A percentile compares a stretch with the other conserved stretches of the same genome.
phyloP scores from a whole-genome alignment of 2,797 vertebrate species.

The Microcaecilia unicolor region DNA sequence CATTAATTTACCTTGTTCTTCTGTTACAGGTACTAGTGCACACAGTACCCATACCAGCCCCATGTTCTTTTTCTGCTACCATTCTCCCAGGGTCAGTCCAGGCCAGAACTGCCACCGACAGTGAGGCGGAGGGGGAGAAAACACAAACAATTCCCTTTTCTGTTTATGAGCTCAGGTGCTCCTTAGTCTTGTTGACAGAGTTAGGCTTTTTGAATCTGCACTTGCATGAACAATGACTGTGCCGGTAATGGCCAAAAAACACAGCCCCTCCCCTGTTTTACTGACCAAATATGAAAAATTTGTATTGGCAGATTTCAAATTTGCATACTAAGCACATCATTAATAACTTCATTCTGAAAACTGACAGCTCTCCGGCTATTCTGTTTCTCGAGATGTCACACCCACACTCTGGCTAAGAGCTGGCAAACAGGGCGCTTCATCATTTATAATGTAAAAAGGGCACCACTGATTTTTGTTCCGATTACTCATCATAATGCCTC shows the following conservation, averaged over 20 bases:
- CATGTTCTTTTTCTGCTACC: too few species aligned
- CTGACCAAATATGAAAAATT: constrained; percentile 9
- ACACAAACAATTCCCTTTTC: neutral
- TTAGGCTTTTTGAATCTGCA: neutral
- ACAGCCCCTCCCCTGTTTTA: neutral
- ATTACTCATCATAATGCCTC: constrained; percentile 45
- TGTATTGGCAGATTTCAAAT: constrained; percentile 13
- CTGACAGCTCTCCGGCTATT: constrained; percentile 10
- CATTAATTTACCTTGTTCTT: too few species aligned
- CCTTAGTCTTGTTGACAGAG: neutral
- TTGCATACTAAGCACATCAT: constrained; percentile 19
- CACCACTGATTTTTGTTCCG: constrained; percentile 43
- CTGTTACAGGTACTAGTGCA: too few species aligned
- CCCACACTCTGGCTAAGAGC: constrained; percentile 38
- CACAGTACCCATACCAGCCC: too few species aligned
- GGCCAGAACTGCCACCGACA: too few species aligned
- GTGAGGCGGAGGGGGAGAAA: too few species aligned
- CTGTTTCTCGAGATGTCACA: constrained; percentile 30
- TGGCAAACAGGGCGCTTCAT: constrained; percentile 24
- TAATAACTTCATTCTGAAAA: constrained; percentile 27
- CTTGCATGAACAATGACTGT: neutral
- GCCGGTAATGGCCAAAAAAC: constrained; percentile 14
- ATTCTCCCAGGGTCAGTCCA: too few species aligned
- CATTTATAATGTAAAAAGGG: constrained; percentile 43
- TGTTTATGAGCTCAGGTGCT: neutral